Base-by-base conservation (phyloP, 2,888 invertebrate genomes). In the Anodontia alba region DNA sequence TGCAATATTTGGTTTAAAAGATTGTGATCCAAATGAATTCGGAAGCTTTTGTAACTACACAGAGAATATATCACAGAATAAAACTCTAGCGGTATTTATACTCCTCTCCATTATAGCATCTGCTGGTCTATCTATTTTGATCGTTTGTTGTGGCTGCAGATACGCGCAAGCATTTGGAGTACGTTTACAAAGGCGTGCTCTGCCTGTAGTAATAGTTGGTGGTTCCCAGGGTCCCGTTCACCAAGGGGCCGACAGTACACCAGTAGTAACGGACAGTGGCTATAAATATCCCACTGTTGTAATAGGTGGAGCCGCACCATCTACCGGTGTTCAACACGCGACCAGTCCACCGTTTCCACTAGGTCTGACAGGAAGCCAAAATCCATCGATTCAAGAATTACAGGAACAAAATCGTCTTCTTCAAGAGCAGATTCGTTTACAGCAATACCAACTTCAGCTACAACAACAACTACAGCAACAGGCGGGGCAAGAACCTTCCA, bases 381-480 rank as follows among this genome's bases (percentile, higher is more conserved):
- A 68, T 26, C 23, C n/a, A 1, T n/a, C 42, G 1, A 23, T 70
- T 29, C 46, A 38, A 26, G 46, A 70, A 31, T 49, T 70, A 70
- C 70, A 70, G 38, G 70, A 70, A 29, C 70, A 70, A 70, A 68
- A 70, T 31, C 70, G 70, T 46, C 23, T 70, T n/a, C 31, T 70
- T 1, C 70, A 70, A 46, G 70, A 70, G 31, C 70, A 70, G 26
- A 31, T 70, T 38, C 29, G 31, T 2, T 49, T 70, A 29, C 62
- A 62, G 20, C 62, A 62, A 20, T 33, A 33, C 31, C 33, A 62
- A 20, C 33, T 62, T 17, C 17, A 62, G 17, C 49, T 38, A 17
- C 70, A 70, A 46, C 31, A 38, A 31, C 38, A 42, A 3, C 42
- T 42, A 20, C 68, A 68, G 36, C 70, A 70, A 17, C 70, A 70